phyloP scores from a whole-genome alignment of 2,797 vertebrate species.

The Luscinia luscinia region DNA sequence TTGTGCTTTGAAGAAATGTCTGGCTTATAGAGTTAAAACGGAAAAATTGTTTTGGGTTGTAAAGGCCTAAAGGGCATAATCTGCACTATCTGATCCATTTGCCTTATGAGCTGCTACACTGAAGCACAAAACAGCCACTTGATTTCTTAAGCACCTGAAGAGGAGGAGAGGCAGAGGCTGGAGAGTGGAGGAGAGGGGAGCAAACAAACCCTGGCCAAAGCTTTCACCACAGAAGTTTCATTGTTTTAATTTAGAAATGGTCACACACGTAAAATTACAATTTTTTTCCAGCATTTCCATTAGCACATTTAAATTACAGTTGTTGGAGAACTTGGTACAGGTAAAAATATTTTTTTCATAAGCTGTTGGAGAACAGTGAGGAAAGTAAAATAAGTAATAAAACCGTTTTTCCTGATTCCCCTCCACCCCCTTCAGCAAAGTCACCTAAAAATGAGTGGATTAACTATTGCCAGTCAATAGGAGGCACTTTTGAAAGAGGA shows the following conservation, averaged over 20 bases:
- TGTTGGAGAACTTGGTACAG: background rate
- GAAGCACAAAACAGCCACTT: constrained; percentile 57
- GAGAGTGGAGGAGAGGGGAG: background rate
- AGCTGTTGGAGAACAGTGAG: background rate
- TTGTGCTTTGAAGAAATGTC: constrained; percentile 43
- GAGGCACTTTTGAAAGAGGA: constrained; percentile 58
- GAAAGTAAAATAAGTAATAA: constrained; percentile 24
- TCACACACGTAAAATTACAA: background rate
- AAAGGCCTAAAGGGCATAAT: constrained; percentile 30
- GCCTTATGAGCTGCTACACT: background rate
- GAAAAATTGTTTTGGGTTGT: background rate
- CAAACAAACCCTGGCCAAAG: constrained; percentile 5
- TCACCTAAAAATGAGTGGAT: constrained; percentile 53
- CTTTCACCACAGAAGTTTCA: constrained; percentile 26
- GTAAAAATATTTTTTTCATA: background rate
- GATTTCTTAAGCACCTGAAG: constrained; percentile 64
- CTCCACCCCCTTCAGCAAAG: background rate
- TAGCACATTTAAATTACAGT: background rate
- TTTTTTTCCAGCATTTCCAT: background rate
- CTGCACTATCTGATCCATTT: constrained; percentile 27
- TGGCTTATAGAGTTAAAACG: constrained; percentile 20
- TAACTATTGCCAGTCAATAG: constrained; percentile 47
- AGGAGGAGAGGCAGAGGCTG: constrained; percentile 3
- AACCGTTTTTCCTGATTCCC: background rate
- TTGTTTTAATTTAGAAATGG: constrained; percentile 40